phyloP scores from a whole-genome alignment of 2,113 vertebrate species.

The Archilochus colubris region DNA sequence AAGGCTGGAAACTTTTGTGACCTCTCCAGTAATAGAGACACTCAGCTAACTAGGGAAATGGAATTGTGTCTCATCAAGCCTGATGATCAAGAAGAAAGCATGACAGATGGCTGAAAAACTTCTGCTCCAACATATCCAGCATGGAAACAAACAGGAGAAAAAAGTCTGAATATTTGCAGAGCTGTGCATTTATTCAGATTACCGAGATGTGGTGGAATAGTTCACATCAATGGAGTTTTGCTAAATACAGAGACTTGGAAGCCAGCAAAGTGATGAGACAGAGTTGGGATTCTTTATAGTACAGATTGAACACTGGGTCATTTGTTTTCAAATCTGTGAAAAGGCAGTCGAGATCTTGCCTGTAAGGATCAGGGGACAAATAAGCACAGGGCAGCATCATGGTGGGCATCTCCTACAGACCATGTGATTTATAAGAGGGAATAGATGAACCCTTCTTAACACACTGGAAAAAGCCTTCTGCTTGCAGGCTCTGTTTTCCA shows the following conservation, averaged over 20 bases:
- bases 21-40: background rate
- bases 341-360: background rate
- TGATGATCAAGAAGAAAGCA: background rate
- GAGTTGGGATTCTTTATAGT: background rate
- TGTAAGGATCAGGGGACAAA: background rate
- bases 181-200: background rate
- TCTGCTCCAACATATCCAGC: background rate
- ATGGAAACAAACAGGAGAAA: background rate
- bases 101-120: background rate
- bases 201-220: background rate
- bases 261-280: background rate
- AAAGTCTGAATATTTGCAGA: background rate
- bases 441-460: background rate
- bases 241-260: background rate
- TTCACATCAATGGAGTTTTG: background rate
- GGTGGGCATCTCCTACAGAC: background rate
- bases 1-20: background rate
- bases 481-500: background rate
- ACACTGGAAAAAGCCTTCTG: background rate
- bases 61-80: background rate
- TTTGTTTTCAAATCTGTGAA: background rate
- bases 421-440: background rate
- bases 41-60: background rate
- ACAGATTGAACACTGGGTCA: background rate
- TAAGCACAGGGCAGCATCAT: background rate